These are phyloP conservation scores for Palythoa heliodiscus DNA, from an alignment of 92 coral and sea anemone genomes.

Conservation along the genomic window DNA sequence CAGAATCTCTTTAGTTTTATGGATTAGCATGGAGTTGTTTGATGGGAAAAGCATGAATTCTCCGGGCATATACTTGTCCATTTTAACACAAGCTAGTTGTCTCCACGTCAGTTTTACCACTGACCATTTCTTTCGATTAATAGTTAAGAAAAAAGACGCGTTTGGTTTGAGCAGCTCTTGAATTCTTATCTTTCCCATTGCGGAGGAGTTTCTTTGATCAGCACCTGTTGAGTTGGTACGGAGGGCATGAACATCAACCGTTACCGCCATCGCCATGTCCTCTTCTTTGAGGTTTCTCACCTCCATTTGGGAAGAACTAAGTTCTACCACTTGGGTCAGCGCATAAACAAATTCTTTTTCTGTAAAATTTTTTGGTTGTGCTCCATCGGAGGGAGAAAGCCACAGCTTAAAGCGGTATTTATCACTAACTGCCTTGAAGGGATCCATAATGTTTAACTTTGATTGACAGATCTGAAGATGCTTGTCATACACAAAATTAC, in stretches of 20 bases:
- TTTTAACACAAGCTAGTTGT: constrained; percentile 59
- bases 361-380: constrained; percentile 38
- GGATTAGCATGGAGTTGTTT: constrained; percentile 39
- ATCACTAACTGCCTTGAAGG: constrained; percentile 66
- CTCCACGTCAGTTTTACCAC: constrained; percentile 67
- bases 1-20: constrained; percentile 33
- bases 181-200: neutral
- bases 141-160: constrained; percentile 51
- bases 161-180: constrained; percentile 56
- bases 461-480: constrained; percentile 69
- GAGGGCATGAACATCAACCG: constrained; percentile 26
- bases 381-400: constrained; percentile 61
- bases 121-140: constrained; percentile 55
- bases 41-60: constrained; percentile 41
- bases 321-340: constrained; percentile 32
- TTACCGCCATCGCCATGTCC: constrained; percentile 25
- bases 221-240: neutral
- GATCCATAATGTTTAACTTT: constrained; percentile 37
- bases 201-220: neutral
- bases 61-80: constrained; percentile 50
- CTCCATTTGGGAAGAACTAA: constrained; percentile 7
- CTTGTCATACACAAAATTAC: constrained; percentile 53
- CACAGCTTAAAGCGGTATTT: constrained; percentile 70
- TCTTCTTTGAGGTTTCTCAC: constrained; percentile 3
- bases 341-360: constrained; percentile 47